phyloP scores from a whole-genome alignment of 2,888 invertebrate species.

The Aleiodes alternator region DNA sequence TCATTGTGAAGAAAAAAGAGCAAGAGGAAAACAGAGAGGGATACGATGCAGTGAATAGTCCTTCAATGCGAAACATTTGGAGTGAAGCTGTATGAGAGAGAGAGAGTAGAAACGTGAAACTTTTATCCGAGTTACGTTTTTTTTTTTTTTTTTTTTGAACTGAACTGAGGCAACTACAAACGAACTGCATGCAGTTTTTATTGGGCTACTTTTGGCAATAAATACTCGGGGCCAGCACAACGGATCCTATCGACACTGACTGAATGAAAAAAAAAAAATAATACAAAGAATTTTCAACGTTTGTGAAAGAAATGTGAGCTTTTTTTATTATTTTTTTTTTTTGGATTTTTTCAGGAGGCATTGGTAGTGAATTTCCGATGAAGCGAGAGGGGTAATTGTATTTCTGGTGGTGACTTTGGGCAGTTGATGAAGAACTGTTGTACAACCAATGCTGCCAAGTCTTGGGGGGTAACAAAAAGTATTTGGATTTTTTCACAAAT shows the following conservation, averaged over 20 bases:
- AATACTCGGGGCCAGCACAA: slow-evolving; percentile 22
- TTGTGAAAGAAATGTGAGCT: neutral
- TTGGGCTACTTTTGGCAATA: slow-evolving; percentile 40
- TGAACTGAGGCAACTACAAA: slow-evolving; percentile 22
- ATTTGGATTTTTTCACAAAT: too few relatives aligned
- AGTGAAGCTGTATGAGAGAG: neutral
- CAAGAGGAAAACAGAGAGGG: slow-evolving; percentile 1
- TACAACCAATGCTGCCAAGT: too few relatives aligned
- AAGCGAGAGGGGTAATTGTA: too few relatives aligned
- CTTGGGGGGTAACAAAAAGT: too few relatives aligned
- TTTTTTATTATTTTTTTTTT: slow-evolving; percentile 19
- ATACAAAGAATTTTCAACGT: neutral
- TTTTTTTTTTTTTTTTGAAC: neutral
- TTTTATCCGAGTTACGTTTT: slow-evolving; percentile 38
- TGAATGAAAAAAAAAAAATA: slow-evolving; percentile 15
- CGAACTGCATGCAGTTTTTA: slow-evolving; percentile 36
- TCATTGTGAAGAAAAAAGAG: neutral
- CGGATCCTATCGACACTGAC: slow-evolving; percentile 35
- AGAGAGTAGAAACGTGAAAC: slow-evolving; percentile 30
- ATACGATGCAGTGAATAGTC: slow-evolving; percentile 24
- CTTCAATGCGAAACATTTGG: slow-evolving; percentile 36
- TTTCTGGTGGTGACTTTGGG: too few relatives aligned
- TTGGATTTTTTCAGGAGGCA: neutral
- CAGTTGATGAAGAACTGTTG: too few relatives aligned
- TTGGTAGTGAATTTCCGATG: too few relatives aligned